Evolutionary conservation across 2,113 vertebrate species (phyloP), one percentile per base, ranked within the genome.

Genomic region (Micromys minutus): DNA sequence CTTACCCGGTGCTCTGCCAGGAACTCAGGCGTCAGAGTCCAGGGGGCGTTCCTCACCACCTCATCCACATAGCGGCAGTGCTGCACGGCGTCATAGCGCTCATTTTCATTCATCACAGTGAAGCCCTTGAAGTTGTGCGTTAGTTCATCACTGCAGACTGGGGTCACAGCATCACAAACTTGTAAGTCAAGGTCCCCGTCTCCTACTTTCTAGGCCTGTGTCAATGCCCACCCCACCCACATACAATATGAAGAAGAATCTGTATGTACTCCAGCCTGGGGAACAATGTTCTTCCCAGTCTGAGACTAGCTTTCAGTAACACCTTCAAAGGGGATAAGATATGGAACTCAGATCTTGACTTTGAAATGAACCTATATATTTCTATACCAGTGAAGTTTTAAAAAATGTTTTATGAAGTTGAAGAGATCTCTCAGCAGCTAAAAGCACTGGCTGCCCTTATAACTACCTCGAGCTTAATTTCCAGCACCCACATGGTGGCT

Each of bases 41-140:
- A 99, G 0, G 99, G 99, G 0, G 99, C 99, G 0, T 99, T 99
- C 96, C 99, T 98, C 97, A 99, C 99, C 89, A 99, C 99, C 97
- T 99, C 99, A 0, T 99, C 99, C 97, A 99, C 99, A 0, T 99
- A 99, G 97, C 99, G 99, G 96, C 99, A 99, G 95, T 99, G 99
- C 96, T 98, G 99, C 85, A 99, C 98, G 0, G 99, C 99, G 0
- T 99, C 99, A 0, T 99, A 99, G 69, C 99, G 99, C 95, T 99
- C 99, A 0, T 98, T 99, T 45, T 99, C 99, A 0, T 99, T 99
- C 99, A 99, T 99, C 92, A 99, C 99, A 0, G 99, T 99, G 98
- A 99, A 99, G 97, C 99, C 99, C 98, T 99, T 99, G 97, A 99
- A 99, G 98, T 99, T 99, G 98, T 99, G 99, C 2, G 99, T 99